Evolutionary conservation across 2,113 vertebrate species (phyloP).

Genomic region (Spermophilus dauricus): DNA sequence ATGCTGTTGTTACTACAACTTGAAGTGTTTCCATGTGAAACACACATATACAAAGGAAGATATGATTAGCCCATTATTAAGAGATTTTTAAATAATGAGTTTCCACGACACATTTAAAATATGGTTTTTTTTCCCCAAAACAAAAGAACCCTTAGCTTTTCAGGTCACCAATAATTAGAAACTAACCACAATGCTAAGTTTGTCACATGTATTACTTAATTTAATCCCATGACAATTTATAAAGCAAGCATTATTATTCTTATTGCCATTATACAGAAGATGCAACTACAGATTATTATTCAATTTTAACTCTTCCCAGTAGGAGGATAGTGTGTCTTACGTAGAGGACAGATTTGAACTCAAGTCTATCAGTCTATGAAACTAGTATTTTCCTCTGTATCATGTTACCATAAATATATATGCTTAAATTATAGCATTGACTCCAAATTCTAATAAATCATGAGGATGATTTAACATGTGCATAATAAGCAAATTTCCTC

Average conservation of each 20-base stretch:
- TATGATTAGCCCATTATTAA: not conserved
- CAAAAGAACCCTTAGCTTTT: not conserved
- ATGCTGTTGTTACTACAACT: not conserved
- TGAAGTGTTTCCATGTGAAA: not conserved
- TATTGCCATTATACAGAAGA: not conserved
- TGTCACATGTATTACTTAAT: not conserved
- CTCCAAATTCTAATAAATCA: too few relatives aligned
- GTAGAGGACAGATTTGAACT: not conserved
- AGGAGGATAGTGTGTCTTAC: not conserved
- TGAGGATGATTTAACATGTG: too few relatives aligned
- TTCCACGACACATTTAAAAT: not conserved
- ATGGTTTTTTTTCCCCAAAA: not conserved
- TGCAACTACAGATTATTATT: not conserved
- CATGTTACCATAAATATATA: not conserved
- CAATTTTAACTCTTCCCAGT: not conserved
- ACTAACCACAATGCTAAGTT: not conserved
- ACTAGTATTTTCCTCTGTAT: not conserved
- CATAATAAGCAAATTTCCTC: not conserved
- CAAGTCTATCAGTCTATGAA: not conserved
- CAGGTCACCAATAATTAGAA: not conserved
- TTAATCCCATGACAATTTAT: not conserved
- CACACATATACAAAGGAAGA: constrained; percentile 35
- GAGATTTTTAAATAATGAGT: not conserved
- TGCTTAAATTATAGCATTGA: not conserved
- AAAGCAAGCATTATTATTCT: not conserved